phyloP scores from a whole-genome alignment of 2,888 invertebrate species.

The Melanotus villosus region DNA sequence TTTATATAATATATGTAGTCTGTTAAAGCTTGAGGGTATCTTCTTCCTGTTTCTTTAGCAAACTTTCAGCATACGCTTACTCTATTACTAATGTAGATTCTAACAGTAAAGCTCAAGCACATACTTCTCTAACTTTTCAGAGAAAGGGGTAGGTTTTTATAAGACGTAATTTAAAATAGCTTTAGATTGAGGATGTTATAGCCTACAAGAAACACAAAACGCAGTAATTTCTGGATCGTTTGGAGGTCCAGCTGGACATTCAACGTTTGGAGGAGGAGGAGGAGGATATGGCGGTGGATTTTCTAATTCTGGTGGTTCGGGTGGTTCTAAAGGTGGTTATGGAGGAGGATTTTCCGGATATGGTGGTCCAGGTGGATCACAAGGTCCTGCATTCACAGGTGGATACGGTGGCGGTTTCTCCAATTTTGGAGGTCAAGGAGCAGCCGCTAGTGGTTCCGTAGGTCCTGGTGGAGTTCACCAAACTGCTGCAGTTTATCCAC shows the following conservation, averaged over 20 bases:
- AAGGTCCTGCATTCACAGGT: conserved; percentile 63
- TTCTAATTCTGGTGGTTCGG: background rate
- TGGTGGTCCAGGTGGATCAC: conserved; percentile 67
- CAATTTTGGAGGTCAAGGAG: conserved; percentile 53
- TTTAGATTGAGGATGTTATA: background rate
- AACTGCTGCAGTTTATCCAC: conserved; percentile 73
- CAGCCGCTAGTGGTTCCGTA: conserved; percentile 71
- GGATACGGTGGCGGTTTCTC: background rate
- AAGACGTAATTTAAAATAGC: background rate
- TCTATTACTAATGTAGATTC: conserved; percentile 25
- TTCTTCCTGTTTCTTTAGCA: conserved; percentile 4
- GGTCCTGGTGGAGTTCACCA: conserved; percentile 73
- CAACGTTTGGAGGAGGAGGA: conserved; percentile 22
- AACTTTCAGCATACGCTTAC: conserved; percentile 22
- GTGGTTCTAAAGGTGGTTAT: background rate
- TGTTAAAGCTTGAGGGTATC: background rate
- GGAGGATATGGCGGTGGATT: conserved; percentile 9
- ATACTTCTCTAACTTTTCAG: conserved; percentile 12
- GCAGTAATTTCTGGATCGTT: conserved; percentile 22
- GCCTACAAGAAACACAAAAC: conserved; percentile 21
- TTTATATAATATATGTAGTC: background rate
- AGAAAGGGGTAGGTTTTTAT: conserved; percentile 17
- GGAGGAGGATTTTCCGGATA: background rate
- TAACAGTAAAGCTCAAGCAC: conserved; percentile 18
- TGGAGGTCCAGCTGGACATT: background rate